Conservation (phyloP, 2,888 invertebrate genomes). For the Protonemura montana region DNA sequence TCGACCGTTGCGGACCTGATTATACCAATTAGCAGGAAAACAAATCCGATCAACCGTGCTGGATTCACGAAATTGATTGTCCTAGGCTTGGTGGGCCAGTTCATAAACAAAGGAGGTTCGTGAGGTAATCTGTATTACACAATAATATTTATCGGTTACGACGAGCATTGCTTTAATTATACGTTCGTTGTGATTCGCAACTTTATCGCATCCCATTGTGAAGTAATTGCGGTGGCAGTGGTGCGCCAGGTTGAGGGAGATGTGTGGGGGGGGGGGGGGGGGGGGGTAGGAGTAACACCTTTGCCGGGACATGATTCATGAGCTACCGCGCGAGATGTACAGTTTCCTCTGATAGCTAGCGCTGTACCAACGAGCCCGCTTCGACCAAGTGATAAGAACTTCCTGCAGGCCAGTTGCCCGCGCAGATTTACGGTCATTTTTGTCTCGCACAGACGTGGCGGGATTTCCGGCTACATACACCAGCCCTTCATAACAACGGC, state of each 20-base stretch:
- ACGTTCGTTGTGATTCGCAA: background rate
- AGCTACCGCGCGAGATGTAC: constrained; percentile 38
- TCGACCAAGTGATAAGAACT: constrained; percentile 45
- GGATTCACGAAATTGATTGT: background rate
- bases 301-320: constrained; percentile 38
- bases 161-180: background rate
- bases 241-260: too few relatives aligned
- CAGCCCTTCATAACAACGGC: constrained; percentile 1
- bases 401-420: constrained; percentile 41
- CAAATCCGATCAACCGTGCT: background rate
- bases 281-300: background rate
- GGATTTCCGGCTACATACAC: constrained; percentile 39
- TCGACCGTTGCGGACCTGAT: background rate
- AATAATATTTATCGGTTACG: background rate
- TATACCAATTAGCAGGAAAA: background rate
- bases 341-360: constrained; percentile 42
- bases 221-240: background rate
- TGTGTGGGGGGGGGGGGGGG: too few relatives aligned
- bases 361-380: background rate
- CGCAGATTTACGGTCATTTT: constrained; percentile 43
- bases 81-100: too few relatives aligned
- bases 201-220: background rate
- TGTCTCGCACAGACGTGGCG: constrained; percentile 34
- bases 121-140: background rate
- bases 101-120: too few relatives aligned